phyloP scores from a whole-genome alignment of 2,888 invertebrate genomes.

The Heteromurus nitidus region DNA sequence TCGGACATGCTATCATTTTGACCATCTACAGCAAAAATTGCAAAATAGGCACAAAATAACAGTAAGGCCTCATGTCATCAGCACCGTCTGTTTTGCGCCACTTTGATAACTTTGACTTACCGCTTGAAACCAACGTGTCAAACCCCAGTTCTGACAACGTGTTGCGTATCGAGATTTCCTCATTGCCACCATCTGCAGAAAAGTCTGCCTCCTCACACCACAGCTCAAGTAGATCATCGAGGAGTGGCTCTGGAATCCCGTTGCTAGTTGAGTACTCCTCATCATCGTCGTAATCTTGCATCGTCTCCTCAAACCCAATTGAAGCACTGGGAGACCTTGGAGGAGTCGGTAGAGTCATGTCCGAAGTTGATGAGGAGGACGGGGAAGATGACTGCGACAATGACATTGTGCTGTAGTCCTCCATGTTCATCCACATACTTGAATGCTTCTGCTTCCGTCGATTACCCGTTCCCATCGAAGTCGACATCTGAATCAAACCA shows the following conservation, averaged over 20 bases:
- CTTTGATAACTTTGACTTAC: slow-evolving; percentile 42
- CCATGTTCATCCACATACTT: slow-evolving; percentile 60
- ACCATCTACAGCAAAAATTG: slow-evolving; percentile 43
- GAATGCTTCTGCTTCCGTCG: slow-evolving; percentile 62
- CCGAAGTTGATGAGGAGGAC: slow-evolving; percentile 54
- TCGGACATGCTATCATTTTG: slow-evolving; percentile 57
- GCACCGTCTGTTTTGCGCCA: background rate
- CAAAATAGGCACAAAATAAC: slow-evolving; percentile 28
- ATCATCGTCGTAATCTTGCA: slow-evolving; percentile 58
- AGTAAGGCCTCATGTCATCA: slow-evolving; percentile 22
- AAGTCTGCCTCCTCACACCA: slow-evolving; percentile 66
- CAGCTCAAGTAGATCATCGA: slow-evolving; percentile 70
- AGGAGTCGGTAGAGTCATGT: slow-evolving; percentile 69
- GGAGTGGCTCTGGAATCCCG: slow-evolving; percentile 64
- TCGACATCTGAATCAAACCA: slow-evolving; percentile 56
- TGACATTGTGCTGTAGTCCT: slow-evolving; percentile 50
- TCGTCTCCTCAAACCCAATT: slow-evolving; percentile 50
- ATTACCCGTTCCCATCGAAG: slow-evolving; percentile 64
- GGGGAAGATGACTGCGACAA: slow-evolving; percentile 35
- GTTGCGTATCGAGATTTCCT: slow-evolving; percentile 66
- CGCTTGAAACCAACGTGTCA: slow-evolving; percentile 56
- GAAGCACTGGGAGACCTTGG: slow-evolving; percentile 66
- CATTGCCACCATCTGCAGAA: slow-evolving; percentile 49
- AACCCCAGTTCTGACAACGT: slow-evolving; percentile 67
- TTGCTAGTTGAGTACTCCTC: slow-evolving; percentile 49